Percentiles rank a stretch among this genome's conserved stretches.
Evolutionary conservation across 2,797 vertebrate genomes (phyloP).

Genomic region (Cryptoprocta ferox): DNA sequence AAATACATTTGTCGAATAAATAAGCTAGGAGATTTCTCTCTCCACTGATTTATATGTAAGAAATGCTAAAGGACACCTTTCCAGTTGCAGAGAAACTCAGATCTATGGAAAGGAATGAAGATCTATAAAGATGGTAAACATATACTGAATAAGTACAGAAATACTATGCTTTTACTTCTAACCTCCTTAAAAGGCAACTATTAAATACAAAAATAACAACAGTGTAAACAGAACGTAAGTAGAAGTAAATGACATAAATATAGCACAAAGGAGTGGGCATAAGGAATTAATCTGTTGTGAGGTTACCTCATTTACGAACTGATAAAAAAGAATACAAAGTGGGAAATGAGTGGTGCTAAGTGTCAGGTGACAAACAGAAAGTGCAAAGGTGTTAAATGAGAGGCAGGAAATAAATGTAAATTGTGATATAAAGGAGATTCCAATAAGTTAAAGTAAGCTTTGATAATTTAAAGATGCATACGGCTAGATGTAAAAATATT

Average conservation of each 20-base stretch:
- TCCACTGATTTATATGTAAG: background rate
- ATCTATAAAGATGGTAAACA: background rate
- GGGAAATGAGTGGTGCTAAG: background rate
- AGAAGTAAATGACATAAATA: constrained; percentile 13
- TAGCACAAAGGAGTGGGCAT: background rate
- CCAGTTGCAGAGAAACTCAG: background rate
- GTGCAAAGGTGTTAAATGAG: background rate
- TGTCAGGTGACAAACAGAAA: background rate
- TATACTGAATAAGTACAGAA: background rate
- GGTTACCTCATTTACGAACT: background rate
- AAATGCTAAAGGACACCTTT: constrained; percentile 14
- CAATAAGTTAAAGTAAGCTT: background rate
- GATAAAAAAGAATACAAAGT: background rate
- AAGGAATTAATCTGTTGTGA: background rate
- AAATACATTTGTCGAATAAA: constrained; percentile 12
- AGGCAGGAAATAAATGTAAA: background rate
- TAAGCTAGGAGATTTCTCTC: background rate
- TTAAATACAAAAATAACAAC: constrained; percentile 34
- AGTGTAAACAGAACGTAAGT: background rate
- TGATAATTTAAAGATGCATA: background rate
- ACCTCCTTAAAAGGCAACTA: constrained; percentile 11
- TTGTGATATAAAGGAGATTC: background rate
- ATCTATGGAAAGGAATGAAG: constrained; percentile 30
- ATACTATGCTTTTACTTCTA: background rate
- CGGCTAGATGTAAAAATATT: constrained; percentile 1